A percentile compares a stretch with the other conserved stretches of the same genome.
Conservation (phyloP, 1,140 invertebrate species). For the Ostrea edulis region DNA sequence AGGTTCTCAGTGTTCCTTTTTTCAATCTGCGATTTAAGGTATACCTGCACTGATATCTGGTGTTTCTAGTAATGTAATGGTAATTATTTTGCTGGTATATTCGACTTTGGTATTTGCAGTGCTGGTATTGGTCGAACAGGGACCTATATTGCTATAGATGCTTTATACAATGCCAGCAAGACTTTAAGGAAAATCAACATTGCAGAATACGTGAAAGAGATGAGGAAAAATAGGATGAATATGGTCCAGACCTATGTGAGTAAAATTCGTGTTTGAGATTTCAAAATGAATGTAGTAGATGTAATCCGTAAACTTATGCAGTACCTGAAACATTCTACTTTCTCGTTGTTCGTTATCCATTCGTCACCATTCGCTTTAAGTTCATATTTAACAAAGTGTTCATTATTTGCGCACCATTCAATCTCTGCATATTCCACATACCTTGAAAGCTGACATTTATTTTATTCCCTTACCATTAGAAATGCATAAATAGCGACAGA, state of each 20-base stretch:
- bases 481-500: no score
- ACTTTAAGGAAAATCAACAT: background rate
- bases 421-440: no score
- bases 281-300: background rate
- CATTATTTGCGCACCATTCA: no score
- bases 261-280: background rate
- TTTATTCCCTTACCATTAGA: no score
- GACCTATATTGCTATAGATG: background rate
- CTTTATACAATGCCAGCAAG: background rate
- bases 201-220: background rate
- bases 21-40: no score
- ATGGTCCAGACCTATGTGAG: background rate
- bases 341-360: background rate
- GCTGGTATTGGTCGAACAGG: background rate
- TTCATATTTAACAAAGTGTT: no score
- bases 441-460: no score
- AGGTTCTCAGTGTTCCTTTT: no score
- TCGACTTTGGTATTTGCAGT: background rate
- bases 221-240: background rate
- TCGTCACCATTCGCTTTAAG: no score
- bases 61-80: no score
- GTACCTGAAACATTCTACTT: background rate
- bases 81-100: no score
- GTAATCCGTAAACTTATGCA: background rate
- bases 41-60: no score